Percentiles rank a stretch among this genome's conserved stretches.
Conservation (phyloP, 2,113 vertebrate genomes). For the Limanda limanda region DNA sequence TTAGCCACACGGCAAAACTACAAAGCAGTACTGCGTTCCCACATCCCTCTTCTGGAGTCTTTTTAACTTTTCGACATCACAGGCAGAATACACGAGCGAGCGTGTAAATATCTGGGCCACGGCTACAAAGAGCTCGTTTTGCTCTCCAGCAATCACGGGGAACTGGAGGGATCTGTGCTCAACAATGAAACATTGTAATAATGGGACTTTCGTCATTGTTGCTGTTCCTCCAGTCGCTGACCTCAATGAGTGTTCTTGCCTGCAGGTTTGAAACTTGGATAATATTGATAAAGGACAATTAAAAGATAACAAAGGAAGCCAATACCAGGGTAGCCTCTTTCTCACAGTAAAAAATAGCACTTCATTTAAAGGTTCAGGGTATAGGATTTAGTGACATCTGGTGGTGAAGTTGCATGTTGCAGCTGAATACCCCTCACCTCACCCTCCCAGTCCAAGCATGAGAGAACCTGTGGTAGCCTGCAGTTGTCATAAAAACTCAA, state of each 20-base stretch:
- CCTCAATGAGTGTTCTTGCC: not conserved
- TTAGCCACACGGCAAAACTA: constrained; percentile 23
- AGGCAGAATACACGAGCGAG: constrained; percentile 43
- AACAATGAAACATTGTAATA: constrained; percentile 31
- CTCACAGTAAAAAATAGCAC: no score
- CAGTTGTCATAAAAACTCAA: no score
- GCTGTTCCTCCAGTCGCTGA: not conserved
- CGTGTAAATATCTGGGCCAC: constrained; percentile 48
- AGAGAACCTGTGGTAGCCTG: no score
- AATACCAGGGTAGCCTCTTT: no score
- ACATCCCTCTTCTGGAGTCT: constrained; percentile 37
- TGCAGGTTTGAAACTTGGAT: not conserved
- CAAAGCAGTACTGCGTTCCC: constrained; percentile 44
- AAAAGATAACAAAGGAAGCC: not conserved
- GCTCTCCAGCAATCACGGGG: constrained; percentile 12
- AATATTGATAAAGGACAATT: not conserved
- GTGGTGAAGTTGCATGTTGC: no score
- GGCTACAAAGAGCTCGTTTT: constrained; percentile 6
- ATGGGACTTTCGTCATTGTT: constrained; percentile 2
- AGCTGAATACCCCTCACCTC: no score
- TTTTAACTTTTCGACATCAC: constrained; percentile 39
- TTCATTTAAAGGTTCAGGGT: no score
- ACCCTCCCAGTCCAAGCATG: no score
- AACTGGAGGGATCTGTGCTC: not conserved
- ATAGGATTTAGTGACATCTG: no score